Percentiles rank a stretch among this genome's conserved stretches.
Conservation (phyloP, 2,113 vertebrate species). For the Acanthisitta chloris region DNA sequence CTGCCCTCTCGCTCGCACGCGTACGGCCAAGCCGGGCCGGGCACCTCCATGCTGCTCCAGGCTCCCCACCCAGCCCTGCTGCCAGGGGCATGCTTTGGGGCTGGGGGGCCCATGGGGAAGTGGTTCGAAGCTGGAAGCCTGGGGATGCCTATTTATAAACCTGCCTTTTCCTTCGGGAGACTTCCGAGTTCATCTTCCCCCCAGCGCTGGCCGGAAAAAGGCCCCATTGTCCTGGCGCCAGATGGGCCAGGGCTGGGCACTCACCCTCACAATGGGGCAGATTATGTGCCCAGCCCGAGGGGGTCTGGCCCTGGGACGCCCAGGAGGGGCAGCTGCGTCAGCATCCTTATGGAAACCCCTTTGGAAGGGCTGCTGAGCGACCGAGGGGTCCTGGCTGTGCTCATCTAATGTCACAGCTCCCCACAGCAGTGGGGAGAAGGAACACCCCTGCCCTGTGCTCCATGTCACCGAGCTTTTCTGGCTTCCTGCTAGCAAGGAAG, state of each 20-base stretch:
- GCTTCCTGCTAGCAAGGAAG: background rate
- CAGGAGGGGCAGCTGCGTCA: background rate
- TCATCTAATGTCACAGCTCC: background rate
- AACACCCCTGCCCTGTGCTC: rapidly evolving
- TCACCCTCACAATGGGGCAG: slow-evolving; percentile 39
- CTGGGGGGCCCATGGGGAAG: background rate
- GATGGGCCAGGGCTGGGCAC: background rate
- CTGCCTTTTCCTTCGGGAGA: background rate
- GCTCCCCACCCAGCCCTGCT: background rate
- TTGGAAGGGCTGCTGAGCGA: background rate
- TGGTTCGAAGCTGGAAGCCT: background rate
- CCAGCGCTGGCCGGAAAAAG: slow-evolving; percentile 39
- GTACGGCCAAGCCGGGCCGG: rapidly evolving
- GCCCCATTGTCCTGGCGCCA: slow-evolving; percentile 60
- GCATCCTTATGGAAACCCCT: background rate
- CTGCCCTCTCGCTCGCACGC: background rate
- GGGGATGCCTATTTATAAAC: slow-evolving; percentile 50
- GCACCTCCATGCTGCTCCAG: rapidly evolving
- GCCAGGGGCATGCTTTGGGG: background rate
- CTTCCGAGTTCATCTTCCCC: slow-evolving; percentile 52
- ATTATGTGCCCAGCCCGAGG: background rate
- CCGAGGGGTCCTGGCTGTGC: rapidly evolving
- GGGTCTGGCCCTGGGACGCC: background rate
- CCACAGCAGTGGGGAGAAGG: rapidly evolving
- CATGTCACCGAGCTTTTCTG: background rate